Conservation (phyloP, 2,113 vertebrate genomes). For the Lampris megalopsis region DNA sequence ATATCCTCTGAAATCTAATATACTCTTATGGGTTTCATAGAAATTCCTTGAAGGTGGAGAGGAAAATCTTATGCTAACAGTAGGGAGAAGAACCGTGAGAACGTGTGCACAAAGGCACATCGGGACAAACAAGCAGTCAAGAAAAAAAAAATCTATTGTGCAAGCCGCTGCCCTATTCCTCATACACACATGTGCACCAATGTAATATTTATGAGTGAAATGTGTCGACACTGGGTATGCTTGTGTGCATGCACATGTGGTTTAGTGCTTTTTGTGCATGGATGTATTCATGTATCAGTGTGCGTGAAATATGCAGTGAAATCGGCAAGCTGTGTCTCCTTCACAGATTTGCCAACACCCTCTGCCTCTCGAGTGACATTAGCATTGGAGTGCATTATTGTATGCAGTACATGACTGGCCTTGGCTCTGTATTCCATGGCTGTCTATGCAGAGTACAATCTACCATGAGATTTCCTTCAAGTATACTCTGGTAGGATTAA, state of each 20-base stretch:
- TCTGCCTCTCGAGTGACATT: background rate
- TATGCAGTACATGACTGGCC: constrained; percentile 17
- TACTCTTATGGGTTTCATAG: constrained; percentile 39
- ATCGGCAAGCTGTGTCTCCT: background rate
- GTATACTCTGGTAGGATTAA: constrained; percentile 48
- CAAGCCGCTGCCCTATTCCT: background rate
- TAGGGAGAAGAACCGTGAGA: constrained; percentile 42
- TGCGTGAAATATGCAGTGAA: constrained; percentile 3
- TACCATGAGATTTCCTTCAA: constrained; percentile 43
- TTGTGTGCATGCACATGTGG: background rate
- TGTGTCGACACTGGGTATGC: background rate
- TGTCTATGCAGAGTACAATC: constrained; percentile 41
- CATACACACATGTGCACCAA: constrained; percentile 4
- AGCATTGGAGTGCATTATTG: background rate
- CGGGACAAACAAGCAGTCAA: constrained; percentile 28
- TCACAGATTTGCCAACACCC: background rate
- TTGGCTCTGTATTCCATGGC: constrained; percentile 37
- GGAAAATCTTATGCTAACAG: constrained; percentile 53
- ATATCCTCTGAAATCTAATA: constrained; percentile 52
- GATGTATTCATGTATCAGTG: background rate
- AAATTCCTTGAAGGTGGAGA: background rate
- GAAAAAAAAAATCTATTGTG: background rate
- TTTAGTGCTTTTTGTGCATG: background rate
- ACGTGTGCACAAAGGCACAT: constrained; percentile 30
- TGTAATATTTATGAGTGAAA: background rate